Evolutionary conservation across 2,888 invertebrate genomes (phyloP), one percentile per base, ranked within the genome.

Genomic region (Uropetala carovei): DNA sequence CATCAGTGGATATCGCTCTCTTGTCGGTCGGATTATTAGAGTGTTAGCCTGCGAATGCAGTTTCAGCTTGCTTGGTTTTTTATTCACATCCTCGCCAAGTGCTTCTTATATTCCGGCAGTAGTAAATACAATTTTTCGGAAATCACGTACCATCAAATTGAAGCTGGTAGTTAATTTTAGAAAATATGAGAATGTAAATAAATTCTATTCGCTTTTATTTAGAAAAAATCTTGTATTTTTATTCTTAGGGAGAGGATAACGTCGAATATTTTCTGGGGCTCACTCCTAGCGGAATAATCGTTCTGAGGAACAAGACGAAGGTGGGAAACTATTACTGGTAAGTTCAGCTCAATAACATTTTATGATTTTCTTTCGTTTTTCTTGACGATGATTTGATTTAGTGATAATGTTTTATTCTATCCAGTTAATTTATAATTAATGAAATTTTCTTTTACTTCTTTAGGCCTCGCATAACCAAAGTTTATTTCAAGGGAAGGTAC

Each of bases 251-350:
- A 93, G 99, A 99, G 96, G 99, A 99, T 95, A 99, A 98, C 94
- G 98, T 98, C 93, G 99, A 99, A 95, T 99, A 99, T 95, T 99
- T 98, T 95, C 96, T 99, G 94, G 99, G 99, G 93, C 96, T 99
- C 94, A 99, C 99, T 93, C 99, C 99, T 92, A 98, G 98, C 95
- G 99, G 99, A 93, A 98, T 99, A 95, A 97, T 99, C 94, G 97
- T 99, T 93, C 96, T 99, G 94, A 97, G 99, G 94, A 99, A 99
- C 95, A 99, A 99, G 96, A 98, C 97, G 95, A 99, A 99, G 95
- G 99, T 99, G 93, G 99, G 99, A 94, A 99, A 98, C 96, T 99
- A 99, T 96, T 99, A 98, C 96, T 99, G 99, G 99, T 96, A 94
- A 95, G 95, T 93, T 27, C 58, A 11, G 9, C 91, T 82, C 64